phyloP scores from a whole-genome alignment of 2,888 invertebrate species.

The Cephalotes varians region DNA sequence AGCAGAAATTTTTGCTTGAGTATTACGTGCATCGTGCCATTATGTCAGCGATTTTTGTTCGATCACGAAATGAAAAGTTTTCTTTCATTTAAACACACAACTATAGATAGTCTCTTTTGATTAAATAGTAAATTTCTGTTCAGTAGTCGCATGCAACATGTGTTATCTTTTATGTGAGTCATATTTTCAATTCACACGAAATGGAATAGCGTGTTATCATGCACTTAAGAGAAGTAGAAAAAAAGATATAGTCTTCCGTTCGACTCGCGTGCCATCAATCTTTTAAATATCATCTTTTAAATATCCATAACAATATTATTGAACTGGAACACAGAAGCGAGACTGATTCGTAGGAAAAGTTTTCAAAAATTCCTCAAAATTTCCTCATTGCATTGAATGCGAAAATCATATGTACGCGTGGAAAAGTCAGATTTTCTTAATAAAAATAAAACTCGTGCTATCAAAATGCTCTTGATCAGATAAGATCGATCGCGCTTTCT shows the following conservation, averaged over 20 bases:
- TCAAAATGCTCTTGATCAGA: slow-evolving; percentile 8
- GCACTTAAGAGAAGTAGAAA: not conserved
- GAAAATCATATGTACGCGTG: not conserved
- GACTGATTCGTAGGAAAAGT: not conserved
- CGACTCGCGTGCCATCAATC: not conserved
- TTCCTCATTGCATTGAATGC: not conserved
- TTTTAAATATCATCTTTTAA: not conserved
- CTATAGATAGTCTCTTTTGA: slow-evolving; percentile 8
- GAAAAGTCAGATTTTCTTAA: not conserved
- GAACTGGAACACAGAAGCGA: not conserved
- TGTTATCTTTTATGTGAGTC: slow-evolving; percentile 29
- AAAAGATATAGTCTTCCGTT: not conserved
- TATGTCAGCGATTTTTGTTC: not conserved
- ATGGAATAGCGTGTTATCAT: not conserved
- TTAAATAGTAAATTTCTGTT: slow-evolving; percentile 28
- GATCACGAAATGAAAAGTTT: slow-evolving; percentile 6
- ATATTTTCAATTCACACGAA: slow-evolving; percentile 19
- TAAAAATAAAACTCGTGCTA: not conserved
- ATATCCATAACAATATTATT: not conserved
- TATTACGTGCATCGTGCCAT: not conserved
- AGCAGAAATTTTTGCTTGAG: not conserved
- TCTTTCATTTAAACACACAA: not conserved
- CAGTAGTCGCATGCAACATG: slow-evolving; percentile 2
- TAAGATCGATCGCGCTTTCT: slow-evolving; percentile 23
- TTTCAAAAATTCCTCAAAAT: not conserved